These are phyloP conservation scores for Halichondria panicea DNA, from an alignment of 37 sponge, comb jelly and placozoan genomes.

Conservation along the genomic window DNA sequence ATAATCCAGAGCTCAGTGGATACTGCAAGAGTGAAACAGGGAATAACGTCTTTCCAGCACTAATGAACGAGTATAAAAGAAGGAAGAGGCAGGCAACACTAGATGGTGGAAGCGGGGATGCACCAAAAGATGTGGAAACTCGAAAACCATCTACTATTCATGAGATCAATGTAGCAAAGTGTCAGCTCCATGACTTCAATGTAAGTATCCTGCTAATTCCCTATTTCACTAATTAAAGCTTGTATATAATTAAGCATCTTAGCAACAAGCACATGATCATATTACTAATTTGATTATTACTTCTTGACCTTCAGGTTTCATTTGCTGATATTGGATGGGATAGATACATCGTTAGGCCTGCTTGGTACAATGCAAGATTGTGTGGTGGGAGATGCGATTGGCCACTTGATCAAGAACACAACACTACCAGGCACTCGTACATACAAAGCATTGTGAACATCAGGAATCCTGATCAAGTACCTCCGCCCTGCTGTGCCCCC, in stretches of 20 bases:
- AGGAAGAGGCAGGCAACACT: not conserved
- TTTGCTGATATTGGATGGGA: constrained; percentile 35
- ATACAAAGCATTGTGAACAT: constrained; percentile 25
- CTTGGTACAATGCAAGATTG: constrained; percentile 39
- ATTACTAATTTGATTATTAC: not conserved
- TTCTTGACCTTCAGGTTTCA: constrained; percentile 15
- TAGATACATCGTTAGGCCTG: constrained; percentile 17
- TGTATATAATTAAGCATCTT: not conserved
- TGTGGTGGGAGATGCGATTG: constrained; percentile 49
- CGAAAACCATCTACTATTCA: not conserved
- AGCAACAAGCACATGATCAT: constrained; percentile 1
- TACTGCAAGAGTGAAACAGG: constrained; percentile 3
- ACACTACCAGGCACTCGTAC: constrained; percentile 45
- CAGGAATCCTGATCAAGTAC: constrained; percentile 25
- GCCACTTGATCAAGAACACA: constrained; percentile 10
- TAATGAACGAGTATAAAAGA: not conserved
- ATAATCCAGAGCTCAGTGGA: constrained; percentile 8
- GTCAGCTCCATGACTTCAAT: not conserved
- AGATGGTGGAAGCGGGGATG: not conserved
- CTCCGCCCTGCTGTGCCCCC: constrained; percentile 63
- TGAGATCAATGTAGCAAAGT: not conserved
- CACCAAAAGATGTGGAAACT: not conserved
- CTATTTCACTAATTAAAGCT: not conserved
- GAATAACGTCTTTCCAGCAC: not conserved
- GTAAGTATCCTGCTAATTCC: not conserved